Base-by-base conservation (phyloP, 2,797 vertebrate species). In the Halcyon smyrnensis region DNA sequence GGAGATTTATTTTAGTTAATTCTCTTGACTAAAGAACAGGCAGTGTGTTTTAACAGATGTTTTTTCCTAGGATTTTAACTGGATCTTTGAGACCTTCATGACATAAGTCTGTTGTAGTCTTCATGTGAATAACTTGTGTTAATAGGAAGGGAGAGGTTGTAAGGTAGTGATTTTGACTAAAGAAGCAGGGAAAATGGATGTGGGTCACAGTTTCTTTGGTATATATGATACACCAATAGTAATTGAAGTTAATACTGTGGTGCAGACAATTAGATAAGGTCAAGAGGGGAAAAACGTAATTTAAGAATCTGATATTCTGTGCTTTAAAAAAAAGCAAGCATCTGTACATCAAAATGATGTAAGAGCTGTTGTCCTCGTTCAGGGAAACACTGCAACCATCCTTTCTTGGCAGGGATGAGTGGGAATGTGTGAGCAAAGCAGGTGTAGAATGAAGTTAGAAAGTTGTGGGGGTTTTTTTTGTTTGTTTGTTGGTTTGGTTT, bases 281-380 rank as follows among this genome's bases (percentile, higher is more conserved):
- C 60, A 74, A 9, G 69, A 71, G 56, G 28, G n/a, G 13, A 60
- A 36, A 36, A 75, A 23, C 2, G 0, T 78, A 21, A 50, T 65
- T 76, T 91, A 62, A 70, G 51, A 83, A 37, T 56, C 50, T 45
- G 7, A n/a, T 71, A 15, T 4, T 39, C 37, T 77, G 11, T 76
- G 54, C n/a, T 63, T 77, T 41, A 1, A 25, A 43, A 28, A 27
- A 4, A 34, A 57, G 10, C 54, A 34, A 57, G 10, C 54, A 43
- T 23, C 32, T 69, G 12, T 65, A 56, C 43, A n/a, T 53, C 0
- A 0, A 56, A 80, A 28, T 70, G 15, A 15, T 2, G 0, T 65
- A 50, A 46, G 10, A 84, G 53, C n/a, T 63, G n/a, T 63, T 56
- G 16, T 56, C 43, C 16, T 90, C 12, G 5, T 68, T 87, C 30